These are phyloP conservation scores for Ashinkailepas kermadecensis DNA, from an alignment of 2,888 invertebrate species.

Conservation along the genomic window DNA sequence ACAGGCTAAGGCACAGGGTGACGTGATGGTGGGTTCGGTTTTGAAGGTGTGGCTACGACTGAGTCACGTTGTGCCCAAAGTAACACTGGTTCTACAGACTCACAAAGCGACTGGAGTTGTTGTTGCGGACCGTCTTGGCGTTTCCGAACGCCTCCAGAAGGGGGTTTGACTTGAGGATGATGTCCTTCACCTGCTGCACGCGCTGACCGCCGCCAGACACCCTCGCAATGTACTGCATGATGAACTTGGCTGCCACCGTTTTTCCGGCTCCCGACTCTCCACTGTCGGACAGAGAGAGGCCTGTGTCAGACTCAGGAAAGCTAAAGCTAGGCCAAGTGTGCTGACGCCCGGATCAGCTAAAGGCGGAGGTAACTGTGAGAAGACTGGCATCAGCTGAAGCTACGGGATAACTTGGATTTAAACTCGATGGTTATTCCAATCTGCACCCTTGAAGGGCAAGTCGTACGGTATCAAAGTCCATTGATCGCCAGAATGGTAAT, in stretches of 20 bases:
- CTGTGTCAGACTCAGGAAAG: no score
- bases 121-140: constrained; percentile 58
- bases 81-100: constrained; percentile 37
- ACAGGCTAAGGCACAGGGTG: not conserved
- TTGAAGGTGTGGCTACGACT: no score
- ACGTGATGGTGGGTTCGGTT: not conserved
- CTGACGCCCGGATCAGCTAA: no score
- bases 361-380: no score
- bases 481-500: no score
- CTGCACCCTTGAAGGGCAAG: no score
- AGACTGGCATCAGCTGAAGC: no score
- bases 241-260: constrained; percentile 58
- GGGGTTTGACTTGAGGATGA: constrained; percentile 60
- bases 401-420: no score
- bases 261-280: constrained; percentile 62
- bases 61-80: no score
- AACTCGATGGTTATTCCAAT: no score
- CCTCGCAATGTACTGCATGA: constrained; percentile 57
- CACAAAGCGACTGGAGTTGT: constrained; percentile 59
- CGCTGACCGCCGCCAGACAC: constrained; percentile 56
- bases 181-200: constrained; percentile 57
- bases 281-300: constrained; percentile 41
- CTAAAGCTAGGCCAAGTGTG: no score
- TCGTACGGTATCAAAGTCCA: no score
- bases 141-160: constrained; percentile 61